Conservation (phyloP, 1,140 invertebrate species). For the Daktulosphaira vitifoliae region DNA sequence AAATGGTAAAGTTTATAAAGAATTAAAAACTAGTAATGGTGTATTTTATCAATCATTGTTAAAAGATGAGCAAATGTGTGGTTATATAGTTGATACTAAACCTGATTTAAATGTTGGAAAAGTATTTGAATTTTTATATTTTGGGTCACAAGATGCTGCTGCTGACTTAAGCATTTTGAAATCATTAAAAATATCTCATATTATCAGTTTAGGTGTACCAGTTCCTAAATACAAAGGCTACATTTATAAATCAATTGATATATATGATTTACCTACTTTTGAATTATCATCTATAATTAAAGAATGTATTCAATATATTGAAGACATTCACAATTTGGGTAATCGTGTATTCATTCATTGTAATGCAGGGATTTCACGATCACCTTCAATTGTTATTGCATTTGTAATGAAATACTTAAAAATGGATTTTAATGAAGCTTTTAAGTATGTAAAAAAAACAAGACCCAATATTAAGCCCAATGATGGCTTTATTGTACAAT, state of each 20-base stretch:
- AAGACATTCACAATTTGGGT: conserved; percentile 43
- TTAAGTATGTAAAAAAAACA: conserved; percentile 54
- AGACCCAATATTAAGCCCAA: conserved; percentile 66
- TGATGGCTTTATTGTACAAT: conserved; percentile 64
- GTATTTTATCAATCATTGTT: neutral
- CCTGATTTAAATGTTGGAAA: conserved; percentile 65
- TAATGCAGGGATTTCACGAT: conserved; percentile 81
- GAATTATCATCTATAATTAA: conserved; percentile 48
- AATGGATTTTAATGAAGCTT: conserved; percentile 60
- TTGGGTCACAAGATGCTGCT: conserved; percentile 80
- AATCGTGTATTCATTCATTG: conserved; percentile 78
- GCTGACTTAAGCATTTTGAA: conserved; percentile 50
- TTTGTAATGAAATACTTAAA: conserved; percentile 66
- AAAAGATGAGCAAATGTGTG: conserved; percentile 43
- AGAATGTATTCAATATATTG: conserved; percentile 52
- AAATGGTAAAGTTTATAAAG: conserved; percentile 26
- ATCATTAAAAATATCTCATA: conserved; percentile 55
- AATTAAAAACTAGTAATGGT: conserved; percentile 17
- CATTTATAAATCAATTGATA: conserved; percentile 50
- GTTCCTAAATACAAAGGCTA: conserved; percentile 45
- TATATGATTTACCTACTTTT: conserved; percentile 63
- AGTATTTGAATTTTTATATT: conserved; percentile 56
- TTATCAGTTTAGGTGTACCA: conserved; percentile 64
- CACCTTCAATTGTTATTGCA: conserved; percentile 70
- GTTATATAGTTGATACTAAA: conserved; percentile 73